phyloP scores from a whole-genome alignment of 2,113 vertebrate genomes.

The Seriola aureovittata region DNA sequence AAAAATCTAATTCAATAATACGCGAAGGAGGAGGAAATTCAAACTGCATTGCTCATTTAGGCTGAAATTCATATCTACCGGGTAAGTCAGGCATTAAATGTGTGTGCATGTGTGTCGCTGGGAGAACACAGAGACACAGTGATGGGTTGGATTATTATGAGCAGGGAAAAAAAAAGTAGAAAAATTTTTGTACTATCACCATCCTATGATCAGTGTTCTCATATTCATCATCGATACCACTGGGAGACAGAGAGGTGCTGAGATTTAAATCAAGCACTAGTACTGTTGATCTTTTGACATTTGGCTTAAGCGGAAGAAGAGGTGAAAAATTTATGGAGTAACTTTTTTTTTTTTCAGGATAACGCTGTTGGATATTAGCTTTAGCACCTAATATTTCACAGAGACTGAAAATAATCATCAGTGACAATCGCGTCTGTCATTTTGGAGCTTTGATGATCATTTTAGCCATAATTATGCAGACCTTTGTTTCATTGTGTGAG shows the following conservation, averaged over 20 bases:
- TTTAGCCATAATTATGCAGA: not conserved
- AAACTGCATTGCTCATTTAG: not conserved
- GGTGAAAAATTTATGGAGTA: not conserved
- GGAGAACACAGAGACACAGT: not conserved
- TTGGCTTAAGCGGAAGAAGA: not conserved
- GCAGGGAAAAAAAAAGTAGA: not conserved
- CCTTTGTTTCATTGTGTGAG: not conserved
- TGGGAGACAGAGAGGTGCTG: not conserved
- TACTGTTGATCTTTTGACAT: not conserved
- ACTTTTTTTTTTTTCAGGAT: not conserved
- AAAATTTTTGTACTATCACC: not conserved
- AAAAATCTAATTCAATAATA: constrained; percentile 54
- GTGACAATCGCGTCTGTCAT: not conserved
- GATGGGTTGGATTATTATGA: not conserved
- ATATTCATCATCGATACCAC: not conserved
- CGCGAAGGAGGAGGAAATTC: constrained; percentile 25
- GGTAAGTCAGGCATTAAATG: constrained; percentile 15
- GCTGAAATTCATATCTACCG: constrained; percentile 27
- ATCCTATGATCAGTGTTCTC: not conserved
- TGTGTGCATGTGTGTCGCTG: not conserved
- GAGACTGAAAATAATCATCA: not conserved
- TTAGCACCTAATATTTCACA: not conserved
- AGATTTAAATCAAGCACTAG: not conserved
- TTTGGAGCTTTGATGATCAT: not conserved
- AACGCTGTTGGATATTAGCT: not conserved